Conservation (phyloP, 2,113 vertebrate genomes). For the Catagonus wagneri region DNA sequence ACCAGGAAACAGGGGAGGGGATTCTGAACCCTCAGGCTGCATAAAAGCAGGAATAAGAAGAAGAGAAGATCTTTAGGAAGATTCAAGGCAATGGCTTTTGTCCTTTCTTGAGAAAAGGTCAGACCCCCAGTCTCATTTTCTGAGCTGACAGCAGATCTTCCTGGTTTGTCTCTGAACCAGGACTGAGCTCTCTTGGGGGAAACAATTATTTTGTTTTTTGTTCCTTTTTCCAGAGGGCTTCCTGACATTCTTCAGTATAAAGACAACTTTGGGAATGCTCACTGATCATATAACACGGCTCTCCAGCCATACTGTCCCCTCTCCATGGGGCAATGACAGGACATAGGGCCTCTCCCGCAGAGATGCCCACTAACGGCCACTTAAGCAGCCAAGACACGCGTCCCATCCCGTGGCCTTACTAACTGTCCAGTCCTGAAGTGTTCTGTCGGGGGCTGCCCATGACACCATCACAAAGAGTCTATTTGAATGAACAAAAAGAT, state of each 20-base stretch:
- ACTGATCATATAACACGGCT: conserved; percentile 7
- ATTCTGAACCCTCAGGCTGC: background rate
- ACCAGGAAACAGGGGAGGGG: background rate
- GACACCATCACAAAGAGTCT: background rate
- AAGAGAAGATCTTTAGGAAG: background rate
- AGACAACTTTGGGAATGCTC: conserved; percentile 27
- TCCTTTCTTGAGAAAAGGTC: background rate
- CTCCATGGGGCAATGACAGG: background rate
- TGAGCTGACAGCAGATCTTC: background rate
- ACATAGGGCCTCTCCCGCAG: conserved; percentile 13
- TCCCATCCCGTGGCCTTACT: background rate
- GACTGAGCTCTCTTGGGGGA: conserved; percentile 3
- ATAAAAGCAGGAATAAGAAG: background rate
- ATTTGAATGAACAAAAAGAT: background rate
- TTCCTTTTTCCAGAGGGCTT: conserved; percentile 31
- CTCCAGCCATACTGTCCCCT: conserved; percentile 21
- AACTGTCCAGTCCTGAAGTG: background rate
- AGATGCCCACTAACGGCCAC: background rate
- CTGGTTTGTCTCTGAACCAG: background rate
- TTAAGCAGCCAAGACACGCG: background rate
- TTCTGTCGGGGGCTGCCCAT: background rate
- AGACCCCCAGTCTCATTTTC: background rate
- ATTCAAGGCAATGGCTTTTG: background rate
- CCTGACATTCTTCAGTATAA: conserved; percentile 43
- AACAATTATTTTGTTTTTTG: background rate